Percentiles rank a stretch among this genome's conserved stretches.
phyloP scores from a whole-genome alignment of 2,888 invertebrate genomes.

The Leptinotarsa tumamoca region DNA sequence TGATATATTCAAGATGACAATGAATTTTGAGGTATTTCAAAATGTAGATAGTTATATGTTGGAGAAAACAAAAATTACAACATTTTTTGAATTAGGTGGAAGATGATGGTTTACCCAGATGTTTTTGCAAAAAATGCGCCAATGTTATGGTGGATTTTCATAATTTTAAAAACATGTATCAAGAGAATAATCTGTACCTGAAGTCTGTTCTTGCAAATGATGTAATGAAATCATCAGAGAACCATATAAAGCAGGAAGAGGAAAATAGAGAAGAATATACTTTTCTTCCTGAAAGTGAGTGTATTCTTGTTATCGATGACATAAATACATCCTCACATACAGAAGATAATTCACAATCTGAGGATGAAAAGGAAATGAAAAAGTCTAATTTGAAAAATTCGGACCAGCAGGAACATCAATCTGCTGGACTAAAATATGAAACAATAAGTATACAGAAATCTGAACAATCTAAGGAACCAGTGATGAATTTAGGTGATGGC shows the following conservation, averaged over 20 bases:
- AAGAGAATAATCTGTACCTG: slow-evolving; percentile 21
- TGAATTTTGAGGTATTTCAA: slow-evolving; percentile 20
- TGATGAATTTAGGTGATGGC: background rate
- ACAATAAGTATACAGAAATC: background rate
- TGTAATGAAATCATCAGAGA: background rate
- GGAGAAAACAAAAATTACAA: background rate
- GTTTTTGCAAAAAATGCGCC: slow-evolving; percentile 21
- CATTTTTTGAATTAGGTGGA: slow-evolving; percentile 12
- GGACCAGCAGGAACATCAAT: background rate
- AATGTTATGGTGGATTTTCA: slow-evolving; percentile 22
- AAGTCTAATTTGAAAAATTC: background rate
- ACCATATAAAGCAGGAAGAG: background rate
- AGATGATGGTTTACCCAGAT: slow-evolving; percentile 15
- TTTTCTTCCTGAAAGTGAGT: background rate
- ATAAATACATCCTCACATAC: background rate
- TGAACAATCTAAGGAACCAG: background rate
- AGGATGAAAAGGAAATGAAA: background rate
- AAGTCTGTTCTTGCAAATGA: background rate
- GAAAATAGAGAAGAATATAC: background rate
- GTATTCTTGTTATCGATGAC: background rate
- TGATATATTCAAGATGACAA: slow-evolving; percentile 17
- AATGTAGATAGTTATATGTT: background rate
- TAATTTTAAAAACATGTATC: slow-evolving; percentile 17
- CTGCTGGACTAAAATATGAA: background rate
- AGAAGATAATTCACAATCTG: background rate